phyloP scores from a whole-genome alignment of 1,140 invertebrate species.

The Wiebesia pumilae region DNA sequence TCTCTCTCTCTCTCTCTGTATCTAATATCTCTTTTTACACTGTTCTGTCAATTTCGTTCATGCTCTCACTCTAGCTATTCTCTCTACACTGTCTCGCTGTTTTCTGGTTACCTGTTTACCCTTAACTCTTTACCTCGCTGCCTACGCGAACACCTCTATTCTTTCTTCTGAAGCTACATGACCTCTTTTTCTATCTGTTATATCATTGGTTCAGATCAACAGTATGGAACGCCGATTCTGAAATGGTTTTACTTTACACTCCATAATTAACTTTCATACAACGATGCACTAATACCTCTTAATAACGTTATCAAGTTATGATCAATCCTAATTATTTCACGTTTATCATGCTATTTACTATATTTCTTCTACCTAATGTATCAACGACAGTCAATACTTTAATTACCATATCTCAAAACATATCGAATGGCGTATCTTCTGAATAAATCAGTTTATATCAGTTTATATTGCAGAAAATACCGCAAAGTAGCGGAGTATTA shows the following conservation, averaged over 20 bases:
- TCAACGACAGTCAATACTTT: too few relatives aligned
- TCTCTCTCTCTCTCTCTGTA: constrained; percentile 1
- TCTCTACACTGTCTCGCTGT: neutral
- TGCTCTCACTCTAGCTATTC: neutral
- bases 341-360: too few relatives aligned
- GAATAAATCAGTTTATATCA: too few relatives aligned
- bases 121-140: constrained; percentile 24
- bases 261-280: neutral
- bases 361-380: too few relatives aligned
- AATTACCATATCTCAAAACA: too few relatives aligned
- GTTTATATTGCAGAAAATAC: too few relatives aligned
- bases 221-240: neutral
- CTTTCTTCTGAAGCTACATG: neutral
- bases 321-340: neutral
- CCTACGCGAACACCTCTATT: neutral
- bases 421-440: too few relatives aligned
- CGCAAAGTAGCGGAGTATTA: too few relatives aligned
- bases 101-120: constrained; percentile 30
- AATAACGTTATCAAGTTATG: too few relatives aligned
- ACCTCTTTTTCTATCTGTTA: constrained; percentile 13
- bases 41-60: neutral
- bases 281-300: too few relatives aligned
- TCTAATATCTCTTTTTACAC: neutral
- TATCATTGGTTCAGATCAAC: constrained; percentile 16
- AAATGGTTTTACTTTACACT: neutral